phyloP scores from a whole-genome alignment of 2,797 vertebrate genomes.

The Enteromius fasciolatus region DNA sequence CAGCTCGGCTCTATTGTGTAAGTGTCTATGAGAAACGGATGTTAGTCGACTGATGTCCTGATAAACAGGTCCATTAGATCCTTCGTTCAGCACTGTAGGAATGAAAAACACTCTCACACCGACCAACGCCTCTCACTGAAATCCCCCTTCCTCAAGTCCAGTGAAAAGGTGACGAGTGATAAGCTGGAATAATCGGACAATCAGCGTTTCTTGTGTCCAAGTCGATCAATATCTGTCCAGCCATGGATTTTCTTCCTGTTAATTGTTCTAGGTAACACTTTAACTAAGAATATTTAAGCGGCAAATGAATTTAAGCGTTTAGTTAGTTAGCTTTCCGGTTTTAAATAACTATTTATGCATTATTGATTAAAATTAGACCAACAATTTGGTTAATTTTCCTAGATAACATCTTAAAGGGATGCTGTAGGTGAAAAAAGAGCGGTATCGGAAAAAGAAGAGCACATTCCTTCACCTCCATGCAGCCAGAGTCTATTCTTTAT shows the following conservation, averaged over 20 bases:
- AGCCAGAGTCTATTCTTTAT: conserved; percentile 32
- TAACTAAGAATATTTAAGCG: neutral
- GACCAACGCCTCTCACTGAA: conserved; percentile 47
- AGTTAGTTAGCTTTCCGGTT: neutral
- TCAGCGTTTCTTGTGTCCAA: neutral
- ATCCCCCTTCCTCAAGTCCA: conserved; percentile 37
- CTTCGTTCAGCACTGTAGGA: conserved; percentile 45
- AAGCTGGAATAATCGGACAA: conserved; percentile 21
- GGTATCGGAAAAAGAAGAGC: neutral
- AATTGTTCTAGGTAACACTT: neutral
- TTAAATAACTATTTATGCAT: neutral
- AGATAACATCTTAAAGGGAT: neutral
- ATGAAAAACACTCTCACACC: conserved; percentile 52
- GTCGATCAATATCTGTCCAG: conserved; percentile 14
- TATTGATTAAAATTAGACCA: neutral
- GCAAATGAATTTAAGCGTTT: neutral
- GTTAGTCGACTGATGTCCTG: conserved; percentile 52
- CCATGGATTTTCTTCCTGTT: neutral
- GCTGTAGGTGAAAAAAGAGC: neutral
- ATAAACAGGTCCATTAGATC: conserved; percentile 58
- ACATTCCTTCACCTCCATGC: conserved; percentile 35
- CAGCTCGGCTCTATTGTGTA: conserved; percentile 53
- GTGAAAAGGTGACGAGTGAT: conserved; percentile 33
- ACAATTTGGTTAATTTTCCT: neutral
- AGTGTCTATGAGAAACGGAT: conserved; percentile 59